These are phyloP conservation scores for Spodoptera litura DNA, from an alignment of 1,140 invertebrate genomes.

Conservation along the genomic window DNA sequence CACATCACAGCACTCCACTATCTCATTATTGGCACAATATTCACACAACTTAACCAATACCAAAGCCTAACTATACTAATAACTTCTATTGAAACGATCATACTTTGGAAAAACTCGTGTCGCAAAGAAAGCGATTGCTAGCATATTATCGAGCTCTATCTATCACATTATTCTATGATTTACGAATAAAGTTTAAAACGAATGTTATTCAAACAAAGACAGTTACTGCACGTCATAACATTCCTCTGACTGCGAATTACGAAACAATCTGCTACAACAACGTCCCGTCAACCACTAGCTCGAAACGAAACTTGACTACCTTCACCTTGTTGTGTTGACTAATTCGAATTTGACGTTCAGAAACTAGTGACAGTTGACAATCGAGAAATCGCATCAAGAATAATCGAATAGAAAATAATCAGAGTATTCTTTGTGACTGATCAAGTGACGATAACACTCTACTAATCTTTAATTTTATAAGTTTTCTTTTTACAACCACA, in stretches of 20 bases:
- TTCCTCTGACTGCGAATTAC: conserved; percentile 61
- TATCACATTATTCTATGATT: conserved; percentile 77
- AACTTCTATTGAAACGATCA: conserved; percentile 83
- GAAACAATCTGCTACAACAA: conserved; percentile 48
- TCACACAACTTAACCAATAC: conserved; percentile 83
- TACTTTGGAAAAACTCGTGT: conserved; percentile 81
- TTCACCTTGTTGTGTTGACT: conserved; percentile 26
- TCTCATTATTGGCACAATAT: conserved; percentile 85
- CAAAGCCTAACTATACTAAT: conserved; percentile 83
- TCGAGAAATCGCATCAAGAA: not conserved
- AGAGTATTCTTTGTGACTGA: not conserved
- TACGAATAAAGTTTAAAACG: conserved; percentile 60
- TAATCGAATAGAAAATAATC: conserved; percentile 6
- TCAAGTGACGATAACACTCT: not conserved
- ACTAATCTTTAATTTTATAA: conserved; percentile 49
- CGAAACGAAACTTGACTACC: conserved; percentile 10
- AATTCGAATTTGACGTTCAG: conserved; percentile 34
- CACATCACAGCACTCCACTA: conserved; percentile 85
- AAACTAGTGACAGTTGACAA: conserved; percentile 18
- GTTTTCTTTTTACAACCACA: conserved; percentile 57
- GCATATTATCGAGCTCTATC: conserved; percentile 52
- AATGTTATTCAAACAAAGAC: conserved; percentile 82
- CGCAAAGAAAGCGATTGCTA: conserved; percentile 62
- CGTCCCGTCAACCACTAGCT: conserved; percentile 32
- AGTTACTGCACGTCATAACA: conserved; percentile 84